phyloP scores from a whole-genome alignment of 2,113 vertebrate genomes.

The Psilopsiagon aymara region DNA sequence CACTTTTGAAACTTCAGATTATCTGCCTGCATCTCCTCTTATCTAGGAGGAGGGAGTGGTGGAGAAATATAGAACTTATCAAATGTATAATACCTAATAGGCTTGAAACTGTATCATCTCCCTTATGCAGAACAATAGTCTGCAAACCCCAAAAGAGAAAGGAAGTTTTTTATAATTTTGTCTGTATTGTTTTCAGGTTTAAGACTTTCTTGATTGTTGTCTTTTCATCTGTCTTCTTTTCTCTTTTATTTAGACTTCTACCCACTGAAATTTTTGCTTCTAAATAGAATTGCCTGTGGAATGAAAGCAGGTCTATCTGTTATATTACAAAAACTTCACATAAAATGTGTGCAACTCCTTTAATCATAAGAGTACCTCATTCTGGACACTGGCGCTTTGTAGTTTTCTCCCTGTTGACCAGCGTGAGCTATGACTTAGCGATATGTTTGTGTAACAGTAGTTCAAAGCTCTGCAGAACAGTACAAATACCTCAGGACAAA shows the following conservation, averaged over 20 bases:
- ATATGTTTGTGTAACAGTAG: not conserved
- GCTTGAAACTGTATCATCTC: not conserved
- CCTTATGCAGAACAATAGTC: not conserved
- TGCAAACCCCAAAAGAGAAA: not conserved
- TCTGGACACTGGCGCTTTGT: not conserved
- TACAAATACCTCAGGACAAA: not conserved
- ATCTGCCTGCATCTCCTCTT: not conserved
- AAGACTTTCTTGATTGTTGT: not conserved
- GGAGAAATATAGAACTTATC: not conserved
- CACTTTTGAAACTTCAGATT: not conserved
- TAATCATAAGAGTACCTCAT: not conserved
- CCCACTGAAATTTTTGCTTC: not conserved
- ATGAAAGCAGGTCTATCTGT: not conserved
- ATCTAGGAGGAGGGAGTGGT: not conserved
- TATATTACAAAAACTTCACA: not conserved
- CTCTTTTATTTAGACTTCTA: not conserved
- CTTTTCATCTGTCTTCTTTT: not conserved
- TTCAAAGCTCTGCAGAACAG: not conserved
- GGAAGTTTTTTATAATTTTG: not conserved
- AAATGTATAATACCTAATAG: not conserved
- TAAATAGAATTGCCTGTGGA: not conserved
- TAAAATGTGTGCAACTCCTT: not conserved
- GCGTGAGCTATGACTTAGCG: not conserved
- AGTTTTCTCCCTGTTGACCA: not conserved
- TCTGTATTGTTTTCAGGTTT: not conserved